Evolutionary conservation across 2,888 invertebrate genomes (phyloP).

Genomic region (Sympetrum striolatum): DNA sequence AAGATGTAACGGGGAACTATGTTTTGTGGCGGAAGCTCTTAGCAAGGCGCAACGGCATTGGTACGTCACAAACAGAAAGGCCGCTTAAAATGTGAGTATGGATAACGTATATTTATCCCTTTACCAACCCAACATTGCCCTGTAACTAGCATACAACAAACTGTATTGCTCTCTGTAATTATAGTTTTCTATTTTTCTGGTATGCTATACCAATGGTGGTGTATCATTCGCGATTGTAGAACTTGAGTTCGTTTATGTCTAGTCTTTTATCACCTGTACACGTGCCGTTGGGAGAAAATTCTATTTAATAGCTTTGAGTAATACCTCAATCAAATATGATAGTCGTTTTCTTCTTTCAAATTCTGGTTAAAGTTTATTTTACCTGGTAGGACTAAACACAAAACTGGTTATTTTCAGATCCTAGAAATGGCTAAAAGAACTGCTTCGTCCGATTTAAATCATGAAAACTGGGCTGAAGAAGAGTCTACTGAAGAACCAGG

Average conservation of each 20-base stretch:
- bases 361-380: not conserved
- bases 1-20: conserved; percentile 1
- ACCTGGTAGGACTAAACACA: not conserved
- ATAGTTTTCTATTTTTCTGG: not conserved
- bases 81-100: not conserved
- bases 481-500: conserved; percentile 80
- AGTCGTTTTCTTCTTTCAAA: not conserved
- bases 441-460: conserved; percentile 53
- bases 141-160: not conserved
- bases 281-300: not conserved
- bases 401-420: not conserved
- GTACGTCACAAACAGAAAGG: conserved; percentile 25
- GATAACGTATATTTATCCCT: not conserved
- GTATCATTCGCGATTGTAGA: not conserved
- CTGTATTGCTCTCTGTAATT: not conserved
- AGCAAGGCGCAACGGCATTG: conserved; percentile 6
- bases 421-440: conserved; percentile 35
- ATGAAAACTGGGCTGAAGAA: conserved; percentile 85
- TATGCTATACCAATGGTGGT: not conserved
- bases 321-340: not conserved
- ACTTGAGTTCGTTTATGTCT: not conserved
- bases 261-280: not conserved
- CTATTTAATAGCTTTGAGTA: not conserved
- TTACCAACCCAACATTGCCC: not conserved
- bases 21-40: not conserved